A percentile compares a stretch with the other conserved stretches of the same genome.
Conservation (phyloP, 1,140 invertebrate genomes). For the Copidosoma floridanum region DNA sequence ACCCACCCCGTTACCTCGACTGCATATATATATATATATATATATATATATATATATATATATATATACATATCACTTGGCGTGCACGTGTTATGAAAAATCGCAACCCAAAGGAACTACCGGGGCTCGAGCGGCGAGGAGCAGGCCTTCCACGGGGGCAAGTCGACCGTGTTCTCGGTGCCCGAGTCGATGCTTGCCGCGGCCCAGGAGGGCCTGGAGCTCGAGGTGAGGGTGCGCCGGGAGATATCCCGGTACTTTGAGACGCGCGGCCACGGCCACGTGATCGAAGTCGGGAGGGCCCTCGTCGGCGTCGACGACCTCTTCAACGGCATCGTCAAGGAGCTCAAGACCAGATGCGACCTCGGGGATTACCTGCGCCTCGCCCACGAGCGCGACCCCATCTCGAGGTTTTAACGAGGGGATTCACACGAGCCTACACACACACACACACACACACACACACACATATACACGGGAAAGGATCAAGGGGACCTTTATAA, state of each 20-base stretch:
- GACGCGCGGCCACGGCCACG: slow-evolving; percentile 2
- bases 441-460: too few species aligned
- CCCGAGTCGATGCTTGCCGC: not conserved
- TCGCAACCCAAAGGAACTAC: slow-evolving; percentile 24
- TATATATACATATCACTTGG: too few species aligned
- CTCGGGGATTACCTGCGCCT: slow-evolving; percentile 34
- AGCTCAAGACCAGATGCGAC: slow-evolving; percentile 37
- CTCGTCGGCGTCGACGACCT: slow-evolving; percentile 35
- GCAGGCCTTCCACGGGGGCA: slow-evolving; percentile 42
- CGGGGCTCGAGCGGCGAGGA: slow-evolving; percentile 35
- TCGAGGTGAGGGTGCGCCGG: slow-evolving; percentile 36
- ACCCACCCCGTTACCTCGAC: too few species aligned
- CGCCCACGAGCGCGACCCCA: slow-evolving; percentile 37
- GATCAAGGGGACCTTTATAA: not conserved
- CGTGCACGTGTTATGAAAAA: too few species aligned
- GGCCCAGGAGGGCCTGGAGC: slow-evolving; percentile 10
- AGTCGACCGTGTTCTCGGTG: slow-evolving; percentile 42
- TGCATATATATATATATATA: too few species aligned
- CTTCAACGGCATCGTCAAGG: slow-evolving; percentile 41
- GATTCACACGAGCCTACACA: too few species aligned
- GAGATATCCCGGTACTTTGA: slow-evolving; percentile 40
- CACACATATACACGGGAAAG: too few species aligned
- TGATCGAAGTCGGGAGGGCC: slow-evolving; percentile 30
- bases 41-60: too few species aligned
- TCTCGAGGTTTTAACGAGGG: slow-evolving; percentile 44